Base-by-base conservation (phyloP, 2,888 invertebrate genomes). In the Phyllotreta cruciferae region DNA sequence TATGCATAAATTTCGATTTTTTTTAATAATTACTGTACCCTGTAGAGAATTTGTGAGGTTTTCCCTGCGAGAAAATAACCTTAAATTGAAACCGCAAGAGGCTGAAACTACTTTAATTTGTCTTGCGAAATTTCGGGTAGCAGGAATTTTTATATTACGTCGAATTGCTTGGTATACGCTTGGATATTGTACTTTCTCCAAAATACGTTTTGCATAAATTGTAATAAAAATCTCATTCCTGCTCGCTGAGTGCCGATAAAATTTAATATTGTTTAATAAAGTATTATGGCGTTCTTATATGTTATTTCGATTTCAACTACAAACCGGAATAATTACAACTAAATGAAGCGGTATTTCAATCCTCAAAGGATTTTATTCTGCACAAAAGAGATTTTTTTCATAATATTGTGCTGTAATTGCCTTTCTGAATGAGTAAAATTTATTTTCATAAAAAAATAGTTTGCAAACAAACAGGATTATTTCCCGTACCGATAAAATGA, bases 111-210 rank as follows among this genome's bases (percentile, higher is more conserved):
- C 52, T 62, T 62, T 62, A 62, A 62, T 62, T 57, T 57, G 50
- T 57, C 56, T 57, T 45, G 53, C 44, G 45, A 53, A 57, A 62
- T 57, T 56, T 57, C 53, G 35, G 45, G 53, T 57, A 39, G 36
- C 13, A 37, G 62, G 62, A 62, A 62, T 62, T 62, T 62, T 62
- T 53, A 56, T 62, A 62, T 62, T 62, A 62, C 56, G 44, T 42
- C 57, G 56, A 62, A 52, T 36, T 62, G 62, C 52, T 62, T 4
- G 24, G 24, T 47, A 62, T 62, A 45, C 56, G 56, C 45, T 50
- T 10, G 56, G 57, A 62, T 53, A 56, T 49, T 56, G 38, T 47
- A 42, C 52, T 11, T 56, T 52, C 11, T 13, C 37, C 24, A 24
- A 13, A 47, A 47, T 47, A n/a, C 34, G 34, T 47, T 6, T 47